Base-by-base conservation (phyloP, 2,797 vertebrate species). In the Brachyrhaphis roseni region DNA sequence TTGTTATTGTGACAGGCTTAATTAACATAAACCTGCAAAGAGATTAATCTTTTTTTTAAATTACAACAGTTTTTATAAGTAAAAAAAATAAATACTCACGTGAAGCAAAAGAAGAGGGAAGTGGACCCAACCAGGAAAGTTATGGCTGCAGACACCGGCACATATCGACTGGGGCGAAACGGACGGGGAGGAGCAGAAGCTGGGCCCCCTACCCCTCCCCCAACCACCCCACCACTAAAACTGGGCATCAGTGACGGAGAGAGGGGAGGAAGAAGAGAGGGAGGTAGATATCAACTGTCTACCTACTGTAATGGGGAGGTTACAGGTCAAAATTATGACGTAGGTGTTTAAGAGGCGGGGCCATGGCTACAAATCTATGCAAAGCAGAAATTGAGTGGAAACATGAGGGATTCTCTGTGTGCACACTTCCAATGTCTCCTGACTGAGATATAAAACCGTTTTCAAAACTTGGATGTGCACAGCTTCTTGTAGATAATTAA, bases 41-140 rank as follows among this genome's bases (percentile, higher is more conserved):
- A 18, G 15, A 57, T 57, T 28, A n/a, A 64, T 36, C 6, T 36
- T 34, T 64, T 59, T 39, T 39, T 12, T 1, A 10, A 36, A 68
- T 70, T 12, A 43, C 12, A 41, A 43, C 39, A n/a, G 39, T 6
- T 70, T n/a, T 43, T 26, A 43, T n/a, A 8, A n/a, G 23, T 7
- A 43, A 8, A 43, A 8, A 12, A 3, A 34, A 46, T 18, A 76
- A 53, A 68, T 72, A 97, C 98, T 99, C 93, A 99, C 98, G 98
- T 98, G 94, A 99, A 99, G 91, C 97, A 97, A 90, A 99, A 98
- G 96, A 99, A 99, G 88, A 99, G 97, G 2, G 97, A 97, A 8
- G 98, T 99, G 89, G 98, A 95, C 92, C 98, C 98, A 75, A 99
- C 98, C 81, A 99, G 95, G 94, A 99, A 99, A 86, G 96, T 90